A percentile compares a stretch with the other conserved stretches of the same genome.
Conservation (phyloP, 2,113 vertebrate genomes). For the Prietella phreatophila region DNA sequence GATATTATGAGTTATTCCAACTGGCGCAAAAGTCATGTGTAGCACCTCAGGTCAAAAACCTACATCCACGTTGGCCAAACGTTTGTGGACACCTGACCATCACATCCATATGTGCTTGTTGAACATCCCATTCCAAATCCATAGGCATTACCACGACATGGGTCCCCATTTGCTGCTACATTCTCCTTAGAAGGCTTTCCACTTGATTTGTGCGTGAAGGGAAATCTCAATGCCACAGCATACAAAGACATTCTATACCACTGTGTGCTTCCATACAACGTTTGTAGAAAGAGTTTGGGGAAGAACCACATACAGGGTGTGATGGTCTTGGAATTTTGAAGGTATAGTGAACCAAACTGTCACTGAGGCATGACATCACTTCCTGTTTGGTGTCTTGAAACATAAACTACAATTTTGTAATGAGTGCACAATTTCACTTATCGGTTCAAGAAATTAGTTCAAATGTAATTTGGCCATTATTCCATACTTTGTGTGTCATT, state of each 20-base stretch:
- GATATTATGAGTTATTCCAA: not conserved
- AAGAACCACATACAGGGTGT: not conserved
- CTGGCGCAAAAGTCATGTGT: not conserved
- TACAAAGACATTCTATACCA: no score
- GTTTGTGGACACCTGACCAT: not conserved
- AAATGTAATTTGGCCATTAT: no score
- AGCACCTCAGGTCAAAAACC: not conserved
- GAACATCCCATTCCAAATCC: not conserved
- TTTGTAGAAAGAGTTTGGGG: not conserved
- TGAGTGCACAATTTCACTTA: not conserved
- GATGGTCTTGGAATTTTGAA: no score
- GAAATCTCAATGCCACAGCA: no score
- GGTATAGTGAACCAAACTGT: not conserved
- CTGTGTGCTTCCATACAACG: not conserved
- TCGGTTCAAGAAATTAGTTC: no score
- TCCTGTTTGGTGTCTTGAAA: not conserved
- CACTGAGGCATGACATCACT: not conserved
- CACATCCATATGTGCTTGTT: not conserved
- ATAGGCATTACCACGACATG: not conserved
- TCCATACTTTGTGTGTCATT: no score
- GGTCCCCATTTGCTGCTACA: not conserved
- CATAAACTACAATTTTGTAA: not conserved
- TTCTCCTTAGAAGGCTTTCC: not conserved
- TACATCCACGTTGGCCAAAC: not conserved
- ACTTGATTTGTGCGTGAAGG: no score